phyloP scores from a whole-genome alignment of 2,113 vertebrate species.

The Thinocorus orbignyianus region DNA sequence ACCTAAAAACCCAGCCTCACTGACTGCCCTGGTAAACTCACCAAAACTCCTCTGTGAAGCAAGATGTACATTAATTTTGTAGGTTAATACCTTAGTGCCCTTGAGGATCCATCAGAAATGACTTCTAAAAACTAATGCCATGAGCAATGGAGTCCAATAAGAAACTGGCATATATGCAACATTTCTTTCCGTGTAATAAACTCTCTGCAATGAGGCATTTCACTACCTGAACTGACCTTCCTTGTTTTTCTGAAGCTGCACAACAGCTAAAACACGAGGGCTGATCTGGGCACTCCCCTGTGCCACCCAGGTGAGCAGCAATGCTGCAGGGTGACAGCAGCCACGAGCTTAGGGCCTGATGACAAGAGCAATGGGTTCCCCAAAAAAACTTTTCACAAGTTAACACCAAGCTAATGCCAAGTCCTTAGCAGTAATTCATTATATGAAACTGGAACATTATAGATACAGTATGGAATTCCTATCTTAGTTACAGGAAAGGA shows the following conservation, averaged over 20 bases:
- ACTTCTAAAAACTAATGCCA: neutral
- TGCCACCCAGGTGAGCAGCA: neutral
- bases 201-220: neutral
- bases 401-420: neutral
- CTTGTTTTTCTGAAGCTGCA: neutral
- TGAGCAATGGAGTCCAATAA: neutral
- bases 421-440: neutral
- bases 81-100: neutral
- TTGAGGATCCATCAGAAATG: neutral
- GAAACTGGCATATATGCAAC: neutral
- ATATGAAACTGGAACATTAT: neutral
- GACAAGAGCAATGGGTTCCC: neutral
- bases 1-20: neutral
- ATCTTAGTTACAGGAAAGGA: slow-evolving; percentile 32
- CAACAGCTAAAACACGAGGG: neutral
- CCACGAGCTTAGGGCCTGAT: neutral
- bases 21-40: neutral
- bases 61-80: neutral
- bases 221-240: neutral
- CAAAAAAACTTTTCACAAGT: neutral
- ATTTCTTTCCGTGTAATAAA: neutral
- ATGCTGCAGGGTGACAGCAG: neutral
- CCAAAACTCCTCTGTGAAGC: neutral
- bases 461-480: neutral
- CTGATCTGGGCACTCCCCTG: neutral